A percentile compares a stretch with the other conserved stretches of the same genome.
phyloP scores from a whole-genome alignment of 2,113 vertebrate genomes.

The Hydrochoerus hydrochaeris region DNA sequence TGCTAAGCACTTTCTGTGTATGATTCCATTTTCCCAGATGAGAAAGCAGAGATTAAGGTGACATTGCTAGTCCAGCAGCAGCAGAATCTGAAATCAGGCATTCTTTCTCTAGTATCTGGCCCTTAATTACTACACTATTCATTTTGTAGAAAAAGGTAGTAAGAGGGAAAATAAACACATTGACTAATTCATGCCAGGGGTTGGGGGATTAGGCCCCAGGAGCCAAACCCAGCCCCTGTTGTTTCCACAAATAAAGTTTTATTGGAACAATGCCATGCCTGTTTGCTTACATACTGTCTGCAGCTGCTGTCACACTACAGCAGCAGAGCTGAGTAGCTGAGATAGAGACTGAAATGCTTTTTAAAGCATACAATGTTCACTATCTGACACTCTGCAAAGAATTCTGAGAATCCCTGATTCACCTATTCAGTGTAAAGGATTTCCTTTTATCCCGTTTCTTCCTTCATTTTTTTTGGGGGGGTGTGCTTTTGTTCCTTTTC shows the following conservation, averaged over 20 bases:
- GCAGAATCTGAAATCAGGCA: background rate
- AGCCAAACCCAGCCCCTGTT: background rate
- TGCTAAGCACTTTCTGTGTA: background rate
- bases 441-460: background rate
- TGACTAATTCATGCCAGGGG: background rate
- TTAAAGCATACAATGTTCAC: background rate
- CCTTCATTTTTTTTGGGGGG: too few relatives aligned
- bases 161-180: slow-evolving; percentile 17
- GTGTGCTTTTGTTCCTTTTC: background rate
- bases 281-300: background rate
- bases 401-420: background rate
- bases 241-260: slow-evolving; percentile 57
- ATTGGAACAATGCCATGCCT: background rate
- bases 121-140: background rate
- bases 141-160: background rate
- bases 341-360: background rate
- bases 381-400: background rate
- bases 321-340: background rate
- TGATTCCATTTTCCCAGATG: background rate
- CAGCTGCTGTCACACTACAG: background rate
- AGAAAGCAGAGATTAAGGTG: background rate
- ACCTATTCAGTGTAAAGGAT: background rate
- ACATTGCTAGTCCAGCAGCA: background rate
- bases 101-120: background rate
- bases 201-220: background rate